Percentiles rank a stretch among this genome's conserved stretches.
Conservation (phyloP, 1,140 invertebrate genomes). For the Dendrolimus punctatus region DNA sequence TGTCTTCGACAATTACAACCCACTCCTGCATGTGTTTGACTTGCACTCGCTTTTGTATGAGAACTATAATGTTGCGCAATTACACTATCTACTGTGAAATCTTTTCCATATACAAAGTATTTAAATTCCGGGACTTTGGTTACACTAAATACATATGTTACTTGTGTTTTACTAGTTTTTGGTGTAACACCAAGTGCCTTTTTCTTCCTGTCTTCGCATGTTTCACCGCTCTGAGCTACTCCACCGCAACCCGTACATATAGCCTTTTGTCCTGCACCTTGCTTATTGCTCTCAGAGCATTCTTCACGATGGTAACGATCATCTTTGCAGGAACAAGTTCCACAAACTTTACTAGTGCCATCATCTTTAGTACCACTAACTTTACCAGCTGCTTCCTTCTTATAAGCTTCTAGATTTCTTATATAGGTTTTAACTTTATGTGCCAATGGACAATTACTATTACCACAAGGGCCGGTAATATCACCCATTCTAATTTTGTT, state of each 20-base stretch:
- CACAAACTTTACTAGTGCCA: slow-evolving; percentile 42
- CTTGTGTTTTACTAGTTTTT: slow-evolving; percentile 33
- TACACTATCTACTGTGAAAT: slow-evolving; percentile 17
- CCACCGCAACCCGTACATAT: slow-evolving; percentile 47
- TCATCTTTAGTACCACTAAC: slow-evolving; percentile 29
- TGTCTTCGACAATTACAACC: slow-evolving; percentile 18
- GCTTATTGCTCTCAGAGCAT: slow-evolving; percentile 30
- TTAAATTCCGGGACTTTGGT: slow-evolving; percentile 35
- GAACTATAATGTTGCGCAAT: background rate
- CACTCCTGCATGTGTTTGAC: background rate
- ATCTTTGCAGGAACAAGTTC: slow-evolving; percentile 56
- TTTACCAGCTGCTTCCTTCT: slow-evolving; percentile 28
- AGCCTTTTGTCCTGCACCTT: slow-evolving; percentile 13
- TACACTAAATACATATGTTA: slow-evolving; percentile 40
- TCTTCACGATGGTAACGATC: slow-evolving; percentile 51
- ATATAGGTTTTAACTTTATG: slow-evolving; percentile 60
- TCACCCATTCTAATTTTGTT: slow-evolving; percentile 62
- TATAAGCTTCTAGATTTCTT: slow-evolving; percentile 55
- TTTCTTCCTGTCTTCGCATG: slow-evolving; percentile 44
- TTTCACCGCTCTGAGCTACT: slow-evolving; percentile 28
- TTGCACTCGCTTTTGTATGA: background rate
- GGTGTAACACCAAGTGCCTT: slow-evolving; percentile 39
- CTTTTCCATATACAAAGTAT: slow-evolving; percentile 21
- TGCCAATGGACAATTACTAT: slow-evolving; percentile 51
- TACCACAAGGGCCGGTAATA: slow-evolving; percentile 59